phyloP scores from a whole-genome alignment of 2,113 vertebrate genomes.

The Cyphomyrus plagiostoma region DNA sequence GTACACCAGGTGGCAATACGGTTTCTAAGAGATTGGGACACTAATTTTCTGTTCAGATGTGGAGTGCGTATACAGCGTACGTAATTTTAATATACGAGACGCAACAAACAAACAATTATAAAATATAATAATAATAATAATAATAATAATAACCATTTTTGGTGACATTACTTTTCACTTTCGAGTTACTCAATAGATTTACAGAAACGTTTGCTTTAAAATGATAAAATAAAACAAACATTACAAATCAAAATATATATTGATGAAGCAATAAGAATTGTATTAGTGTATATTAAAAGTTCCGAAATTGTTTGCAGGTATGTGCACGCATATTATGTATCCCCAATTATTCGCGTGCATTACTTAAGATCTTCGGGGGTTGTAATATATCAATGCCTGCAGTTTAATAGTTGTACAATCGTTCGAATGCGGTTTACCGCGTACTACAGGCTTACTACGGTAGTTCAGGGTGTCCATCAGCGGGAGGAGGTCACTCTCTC shows the following conservation, averaged over 20 bases:
- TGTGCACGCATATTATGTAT: neutral
- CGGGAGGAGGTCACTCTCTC: constrained; percentile 2
- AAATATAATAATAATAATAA: neutral
- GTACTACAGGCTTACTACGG: neutral
- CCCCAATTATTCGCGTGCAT: neutral
- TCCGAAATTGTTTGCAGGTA: neutral
- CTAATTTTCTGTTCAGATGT: neutral
- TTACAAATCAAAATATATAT: neutral
- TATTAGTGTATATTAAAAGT: neutral
- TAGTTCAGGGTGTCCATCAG: neutral
- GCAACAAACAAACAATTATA: neutral
- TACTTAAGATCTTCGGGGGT: neutral
- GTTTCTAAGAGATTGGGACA: neutral
- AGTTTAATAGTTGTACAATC: neutral
- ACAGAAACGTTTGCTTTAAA: neutral
- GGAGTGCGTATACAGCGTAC: neutral
- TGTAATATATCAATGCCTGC: neutral
- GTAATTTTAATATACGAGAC: neutral
- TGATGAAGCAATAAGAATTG: neutral
- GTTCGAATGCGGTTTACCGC: neutral
- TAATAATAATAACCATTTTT: neutral
- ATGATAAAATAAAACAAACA: neutral
- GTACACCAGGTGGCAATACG: neutral
- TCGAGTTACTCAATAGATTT: neutral
- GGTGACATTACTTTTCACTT: neutral